phyloP scores from a whole-genome alignment of 2,113 vertebrate species.

The Struthidea cinerea region DNA sequence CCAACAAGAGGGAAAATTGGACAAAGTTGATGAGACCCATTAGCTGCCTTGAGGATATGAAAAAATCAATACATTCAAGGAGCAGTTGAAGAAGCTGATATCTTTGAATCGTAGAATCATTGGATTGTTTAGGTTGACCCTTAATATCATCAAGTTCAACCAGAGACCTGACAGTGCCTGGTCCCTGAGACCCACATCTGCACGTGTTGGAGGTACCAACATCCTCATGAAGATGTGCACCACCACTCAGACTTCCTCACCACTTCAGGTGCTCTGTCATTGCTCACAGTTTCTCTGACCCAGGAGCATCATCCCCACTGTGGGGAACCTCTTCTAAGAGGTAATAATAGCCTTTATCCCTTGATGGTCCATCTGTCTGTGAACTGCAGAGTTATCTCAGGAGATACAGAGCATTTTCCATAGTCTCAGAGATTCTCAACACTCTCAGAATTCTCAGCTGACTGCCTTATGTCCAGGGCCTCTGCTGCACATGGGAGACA shows the following conservation, averaged over 20 bases:
- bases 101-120: not conserved
- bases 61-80: not conserved
- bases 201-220: rapidly evolving
- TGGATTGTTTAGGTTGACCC: not conserved
- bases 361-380: rapidly evolving
- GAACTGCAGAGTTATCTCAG: not conserved
- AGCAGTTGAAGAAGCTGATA: not conserved
- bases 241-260: not conserved
- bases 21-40: not conserved
- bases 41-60: not conserved
- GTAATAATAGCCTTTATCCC: not conserved
- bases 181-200: not conserved
- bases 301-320: not conserved
- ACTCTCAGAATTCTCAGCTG: not conserved
- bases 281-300: not conserved
- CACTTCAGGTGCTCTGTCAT: not conserved
- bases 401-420: not conserved
- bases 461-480: not conserved
- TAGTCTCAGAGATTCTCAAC: not conserved
- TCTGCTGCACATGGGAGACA: not conserved
- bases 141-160: not conserved
- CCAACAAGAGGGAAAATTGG: not conserved
- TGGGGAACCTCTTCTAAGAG: not conserved
- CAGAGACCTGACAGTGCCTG: not conserved
- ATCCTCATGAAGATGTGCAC: not conserved